phyloP scores from a whole-genome alignment of 2,113 vertebrate genomes.

The Pseudorhombus dupliciocellatus region DNA sequence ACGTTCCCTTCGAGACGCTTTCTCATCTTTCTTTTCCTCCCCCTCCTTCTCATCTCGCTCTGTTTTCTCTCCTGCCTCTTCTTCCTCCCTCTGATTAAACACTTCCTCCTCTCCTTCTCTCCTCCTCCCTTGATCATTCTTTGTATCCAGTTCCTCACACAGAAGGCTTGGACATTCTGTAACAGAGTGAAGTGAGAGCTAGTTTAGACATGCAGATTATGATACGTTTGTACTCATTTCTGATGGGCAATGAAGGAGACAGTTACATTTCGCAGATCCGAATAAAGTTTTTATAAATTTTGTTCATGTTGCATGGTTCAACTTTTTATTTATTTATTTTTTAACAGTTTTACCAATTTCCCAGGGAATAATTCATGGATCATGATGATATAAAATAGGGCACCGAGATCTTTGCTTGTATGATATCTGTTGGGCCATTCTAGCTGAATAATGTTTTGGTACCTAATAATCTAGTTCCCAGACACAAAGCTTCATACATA shows the following conservation, averaged over 20 bases:
- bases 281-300: too few species aligned
- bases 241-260: too few species aligned
- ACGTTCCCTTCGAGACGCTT: slow-evolving; percentile 25
- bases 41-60: slow-evolving; percentile 19
- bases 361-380: too few species aligned
- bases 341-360: too few species aligned
- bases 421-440: too few species aligned
- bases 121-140: slow-evolving; percentile 23
- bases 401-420: too few species aligned
- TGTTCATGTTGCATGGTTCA: too few species aligned
- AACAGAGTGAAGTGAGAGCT: slow-evolving; percentile 35
- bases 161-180: slow-evolving; percentile 77
- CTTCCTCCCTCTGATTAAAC: slow-evolving; percentile 46
- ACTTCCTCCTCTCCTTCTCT: slow-evolving; percentile 47
- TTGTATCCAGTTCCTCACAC: slow-evolving; percentile 76
- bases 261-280: too few species aligned
- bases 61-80: slow-evolving; percentile 39
- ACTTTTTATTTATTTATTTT: too few species aligned
- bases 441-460: neutral
- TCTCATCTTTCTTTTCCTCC: slow-evolving; percentile 28
- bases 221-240: neutral
- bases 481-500: neutral
- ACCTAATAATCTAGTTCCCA: neutral
- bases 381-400: too few species aligned
- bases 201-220: neutral